A percentile compares a stretch with the other conserved stretches of the same genome.
Evolutionary conservation across 37 sponge, comb jelly and placozoan species (phyloP).

Genomic region (Ephydatia muelleri): DNA sequence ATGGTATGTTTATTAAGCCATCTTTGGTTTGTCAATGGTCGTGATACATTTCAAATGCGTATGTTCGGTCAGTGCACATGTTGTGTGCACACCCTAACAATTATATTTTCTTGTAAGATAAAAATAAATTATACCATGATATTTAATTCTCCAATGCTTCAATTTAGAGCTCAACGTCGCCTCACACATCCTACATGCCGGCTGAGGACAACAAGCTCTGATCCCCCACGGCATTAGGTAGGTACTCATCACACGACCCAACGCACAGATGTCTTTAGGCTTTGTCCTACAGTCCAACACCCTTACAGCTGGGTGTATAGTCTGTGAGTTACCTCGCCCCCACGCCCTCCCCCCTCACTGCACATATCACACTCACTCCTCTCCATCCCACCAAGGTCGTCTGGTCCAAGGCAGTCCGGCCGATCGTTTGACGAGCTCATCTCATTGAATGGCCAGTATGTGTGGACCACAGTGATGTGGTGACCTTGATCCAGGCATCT

Average conservation of each 20-base stretch:
- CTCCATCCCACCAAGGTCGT: neutral
- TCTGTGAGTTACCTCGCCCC: conserved; percentile 23
- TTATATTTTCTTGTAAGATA: too few species aligned
- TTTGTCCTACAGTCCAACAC: conserved; percentile 94
- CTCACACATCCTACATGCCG: neutral
- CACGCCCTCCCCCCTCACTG: neutral
- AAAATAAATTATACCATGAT: too few species aligned
- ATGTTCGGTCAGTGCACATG: too few species aligned
- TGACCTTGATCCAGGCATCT: conserved; percentile 84
- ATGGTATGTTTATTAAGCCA: too few species aligned
- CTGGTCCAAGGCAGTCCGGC: neutral
- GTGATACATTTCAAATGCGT: too few species aligned
- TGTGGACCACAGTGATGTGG: conserved; percentile 61
- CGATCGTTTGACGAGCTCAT: conserved; percentile 36
- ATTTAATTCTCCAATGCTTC: too few species aligned
- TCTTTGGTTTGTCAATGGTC: too few species aligned
- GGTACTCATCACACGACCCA: conserved; percentile 57
- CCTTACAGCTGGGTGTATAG: conserved; percentile 63
- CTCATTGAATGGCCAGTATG: conserved; percentile 85
- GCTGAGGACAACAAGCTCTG: neutral
- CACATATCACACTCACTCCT: neutral
- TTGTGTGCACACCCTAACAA: too few species aligned
- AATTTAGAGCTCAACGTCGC: neutral
- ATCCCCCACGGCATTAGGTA: conserved; percentile 52
- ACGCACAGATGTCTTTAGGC: conserved; percentile 79